These are phyloP conservation scores for Nasonia longicornis DNA, from an alignment of 1,140 invertebrate genomes.

Conservation along the genomic window DNA sequence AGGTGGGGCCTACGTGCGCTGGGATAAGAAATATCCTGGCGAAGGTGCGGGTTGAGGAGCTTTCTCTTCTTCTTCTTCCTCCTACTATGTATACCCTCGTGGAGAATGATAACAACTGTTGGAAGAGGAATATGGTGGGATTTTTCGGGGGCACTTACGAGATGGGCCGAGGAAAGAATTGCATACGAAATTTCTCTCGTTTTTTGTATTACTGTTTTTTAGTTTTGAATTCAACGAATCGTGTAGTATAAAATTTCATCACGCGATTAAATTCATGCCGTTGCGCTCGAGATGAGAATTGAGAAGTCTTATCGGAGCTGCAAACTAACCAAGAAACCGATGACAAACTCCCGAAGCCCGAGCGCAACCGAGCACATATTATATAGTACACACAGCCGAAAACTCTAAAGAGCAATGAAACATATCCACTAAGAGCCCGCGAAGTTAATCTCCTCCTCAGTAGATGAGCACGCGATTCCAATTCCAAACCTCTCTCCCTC, in stretches of 20 bases:
- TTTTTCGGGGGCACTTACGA: background rate
- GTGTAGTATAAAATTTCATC: no score
- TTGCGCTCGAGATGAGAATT: no score
- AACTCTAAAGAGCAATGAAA: constrained; percentile 3
- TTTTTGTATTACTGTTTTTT: no score
- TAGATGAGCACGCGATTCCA: background rate
- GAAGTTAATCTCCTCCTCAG: background rate
- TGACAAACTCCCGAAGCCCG: background rate
- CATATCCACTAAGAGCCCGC: background rate
- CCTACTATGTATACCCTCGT: background rate
- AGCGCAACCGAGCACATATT: background rate
- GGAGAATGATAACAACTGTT: constrained; percentile 6
- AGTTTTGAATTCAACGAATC: no score
- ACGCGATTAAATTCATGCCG: no score
- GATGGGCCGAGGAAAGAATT: no score
- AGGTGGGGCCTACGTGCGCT: constrained; percentile 64
- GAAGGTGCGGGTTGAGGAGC: constrained; percentile 33
- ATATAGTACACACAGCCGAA: background rate
- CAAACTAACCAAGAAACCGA: no score
- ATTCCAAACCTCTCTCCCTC: background rate
- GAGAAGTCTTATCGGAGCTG: no score
- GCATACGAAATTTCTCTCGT: no score
- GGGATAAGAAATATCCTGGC: constrained; percentile 66
- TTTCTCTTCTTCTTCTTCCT: constrained; percentile 6
- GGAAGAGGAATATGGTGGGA: background rate